phyloP scores from a whole-genome alignment of 2,113 vertebrate species.

The Pelusios castaneus region DNA sequence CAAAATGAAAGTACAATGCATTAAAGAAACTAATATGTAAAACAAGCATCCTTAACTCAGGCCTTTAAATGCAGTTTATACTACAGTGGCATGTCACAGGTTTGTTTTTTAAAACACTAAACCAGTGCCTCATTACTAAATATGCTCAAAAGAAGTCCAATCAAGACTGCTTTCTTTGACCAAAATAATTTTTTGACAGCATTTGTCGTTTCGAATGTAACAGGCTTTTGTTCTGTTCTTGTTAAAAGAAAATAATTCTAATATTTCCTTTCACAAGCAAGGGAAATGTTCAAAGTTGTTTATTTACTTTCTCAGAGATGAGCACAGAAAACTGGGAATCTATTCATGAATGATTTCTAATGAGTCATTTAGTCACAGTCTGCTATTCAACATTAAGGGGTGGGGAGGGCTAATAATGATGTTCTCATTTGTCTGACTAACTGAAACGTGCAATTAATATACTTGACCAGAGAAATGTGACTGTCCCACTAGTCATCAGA shows the following conservation, averaged over 20 bases:
- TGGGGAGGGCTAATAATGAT: conserved; percentile 16
- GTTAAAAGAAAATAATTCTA: conserved; percentile 33
- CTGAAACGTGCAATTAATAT: neutral
- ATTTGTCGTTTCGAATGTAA: neutral
- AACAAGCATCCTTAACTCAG: conserved; percentile 56
- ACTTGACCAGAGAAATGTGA: neutral
- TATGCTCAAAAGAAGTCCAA: neutral
- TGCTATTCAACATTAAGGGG: conserved; percentile 25
- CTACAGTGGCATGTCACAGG: conserved; percentile 13
- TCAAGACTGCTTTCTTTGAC: neutral
- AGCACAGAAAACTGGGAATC: conserved; percentile 51
- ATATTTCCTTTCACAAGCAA: conserved; percentile 42
- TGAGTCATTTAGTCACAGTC: conserved; percentile 61
- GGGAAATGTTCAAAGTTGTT: conserved; percentile 27
- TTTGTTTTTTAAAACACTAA: conserved; percentile 38
- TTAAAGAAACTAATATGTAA: conserved; percentile 61
- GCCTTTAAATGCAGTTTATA: conserved; percentile 54
- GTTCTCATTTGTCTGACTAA: conserved; percentile 2
- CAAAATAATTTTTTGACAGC: conserved; percentile 23
- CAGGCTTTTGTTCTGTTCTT: conserved; percentile 52
- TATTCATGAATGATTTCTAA: conserved; percentile 47
- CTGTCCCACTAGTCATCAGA: neutral
- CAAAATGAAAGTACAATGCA: conserved; percentile 66
- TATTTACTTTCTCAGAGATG: conserved; percentile 46
- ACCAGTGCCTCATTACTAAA: neutral